Base-by-base conservation (phyloP, 2,797 vertebrate species). In the Hirundo rustica region DNA sequence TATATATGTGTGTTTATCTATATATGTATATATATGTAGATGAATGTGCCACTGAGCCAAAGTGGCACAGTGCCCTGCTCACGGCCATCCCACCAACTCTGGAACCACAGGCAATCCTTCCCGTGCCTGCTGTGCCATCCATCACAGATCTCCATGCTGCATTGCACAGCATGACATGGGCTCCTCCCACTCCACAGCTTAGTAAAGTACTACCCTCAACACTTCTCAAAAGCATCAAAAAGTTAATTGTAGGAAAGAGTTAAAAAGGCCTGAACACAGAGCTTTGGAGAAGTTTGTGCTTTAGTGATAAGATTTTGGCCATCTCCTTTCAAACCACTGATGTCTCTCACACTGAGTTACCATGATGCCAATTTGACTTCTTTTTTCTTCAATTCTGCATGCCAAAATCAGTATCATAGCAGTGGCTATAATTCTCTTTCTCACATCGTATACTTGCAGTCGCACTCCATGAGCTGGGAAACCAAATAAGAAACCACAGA, bases 11-110 rank as follows among this genome's bases (percentile, higher is more conserved):
- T 72, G 8, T 11, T 13, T 26, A 2, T n/a, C 14, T 16, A 11
- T 8, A 12, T 10, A 32, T 26, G 0, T 22, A 9, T 5, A 10
- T 21, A 16, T 19, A n/a, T 7, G 20, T 20, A 81, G 66, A 85
- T 9, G 10, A 61, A 85, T 0, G 0, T 20, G 38, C 16, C 42
- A 32, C 3, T 76, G 60, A 64, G 21, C 26, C 50, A 50, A 62
- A 45, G 32, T 21, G 16, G 57, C 53, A 54, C n/a, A 29, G 22
- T 34, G 47, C 20, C 34, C 73, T 64, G 26, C 58, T 72, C 42
- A 4, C 10, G 45, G 34, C 50, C 32, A 53, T 12, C 16, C 14
- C 48, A 45, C 2, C 45, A 48, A 23, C 32, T 53, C 0, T 50
- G 80, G 68, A 57, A 51, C 11, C 16, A 11, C 1, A 32, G n/a